A percentile compares a stretch with the other conserved stretches of the same genome.
Evolutionary conservation across 2,888 invertebrate species (phyloP).

Genomic region (Exocentrus adspersus): DNA sequence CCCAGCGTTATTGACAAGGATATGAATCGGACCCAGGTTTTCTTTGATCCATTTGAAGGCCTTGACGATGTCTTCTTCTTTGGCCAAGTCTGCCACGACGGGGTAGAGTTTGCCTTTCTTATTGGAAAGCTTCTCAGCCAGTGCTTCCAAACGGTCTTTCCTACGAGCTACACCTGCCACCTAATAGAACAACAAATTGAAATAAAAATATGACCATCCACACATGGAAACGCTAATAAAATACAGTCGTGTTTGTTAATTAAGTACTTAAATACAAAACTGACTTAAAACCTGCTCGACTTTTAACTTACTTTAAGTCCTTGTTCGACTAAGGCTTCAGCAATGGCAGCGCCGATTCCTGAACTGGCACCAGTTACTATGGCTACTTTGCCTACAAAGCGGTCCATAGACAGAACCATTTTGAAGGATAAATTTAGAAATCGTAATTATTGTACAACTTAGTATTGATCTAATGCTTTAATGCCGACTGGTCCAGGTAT

Average conservation of each 20-base stretch:
- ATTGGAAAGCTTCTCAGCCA: slow-evolving; percentile 24
- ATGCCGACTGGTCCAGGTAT: too few species aligned
- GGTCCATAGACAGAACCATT: slow-evolving; percentile 56
- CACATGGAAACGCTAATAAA: too few species aligned
- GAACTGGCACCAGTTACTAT: slow-evolving; percentile 73
- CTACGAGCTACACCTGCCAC: slow-evolving; percentile 36
- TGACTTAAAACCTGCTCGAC: too few species aligned
- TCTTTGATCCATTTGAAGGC: slow-evolving; percentile 6
- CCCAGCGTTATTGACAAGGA: slow-evolving; percentile 5
- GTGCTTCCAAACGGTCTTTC: slow-evolving; percentile 28
- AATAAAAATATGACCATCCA: too few species aligned
- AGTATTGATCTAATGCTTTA: neutral
- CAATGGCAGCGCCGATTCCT: slow-evolving; percentile 69
- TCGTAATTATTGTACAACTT: slow-evolving; percentile 1
- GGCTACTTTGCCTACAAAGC: slow-evolving; percentile 70
- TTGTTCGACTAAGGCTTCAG: slow-evolving; percentile 61
- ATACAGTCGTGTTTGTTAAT: too few species aligned
- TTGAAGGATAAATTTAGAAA: too few species aligned
- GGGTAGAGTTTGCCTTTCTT: slow-evolving; percentile 52
- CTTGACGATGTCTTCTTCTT: slow-evolving; percentile 43
- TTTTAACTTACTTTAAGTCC: slow-evolving; percentile 68
- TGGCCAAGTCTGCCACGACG: slow-evolving; percentile 53
- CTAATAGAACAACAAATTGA: slow-evolving; percentile 15
- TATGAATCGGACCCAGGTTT: neutral
- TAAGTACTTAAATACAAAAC: too few species aligned